These are phyloP conservation scores for Acronicta psi DNA, from an alignment of 2,888 invertebrate species.

Conservation along the genomic window DNA sequence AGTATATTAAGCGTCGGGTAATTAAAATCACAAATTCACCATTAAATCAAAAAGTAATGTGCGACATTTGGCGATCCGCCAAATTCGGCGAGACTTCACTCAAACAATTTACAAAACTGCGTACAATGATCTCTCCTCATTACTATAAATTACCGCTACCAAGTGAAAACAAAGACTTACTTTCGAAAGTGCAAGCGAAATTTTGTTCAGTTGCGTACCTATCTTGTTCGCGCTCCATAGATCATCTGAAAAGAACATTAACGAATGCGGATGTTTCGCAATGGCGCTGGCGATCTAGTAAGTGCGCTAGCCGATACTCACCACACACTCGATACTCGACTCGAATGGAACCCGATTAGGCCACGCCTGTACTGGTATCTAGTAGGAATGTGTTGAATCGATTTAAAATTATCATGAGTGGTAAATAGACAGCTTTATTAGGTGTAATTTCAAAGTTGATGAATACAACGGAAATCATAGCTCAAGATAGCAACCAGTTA, in stretches of 20 bases:
- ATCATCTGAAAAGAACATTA: constrained; percentile 71
- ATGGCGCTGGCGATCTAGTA: constrained; percentile 40
- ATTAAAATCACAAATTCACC: constrained; percentile 63
- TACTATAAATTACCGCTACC: constrained; percentile 79
- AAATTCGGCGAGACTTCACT: constrained; percentile 71
- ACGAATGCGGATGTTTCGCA: constrained; percentile 78
- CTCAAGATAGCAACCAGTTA: background rate
- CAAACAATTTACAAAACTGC: constrained; percentile 76
- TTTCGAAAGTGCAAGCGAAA: constrained; percentile 84
- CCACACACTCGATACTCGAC: constrained; percentile 20
- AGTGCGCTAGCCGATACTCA: constrained; percentile 31
- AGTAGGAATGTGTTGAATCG: background rate
- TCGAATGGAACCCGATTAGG: constrained; percentile 14
- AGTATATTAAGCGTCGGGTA: constrained; percentile 52
- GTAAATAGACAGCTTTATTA: background rate
- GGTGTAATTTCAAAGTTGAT: background rate
- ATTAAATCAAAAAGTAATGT: constrained; percentile 62
- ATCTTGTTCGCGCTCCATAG: constrained; percentile 67
- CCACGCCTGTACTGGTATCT: constrained; percentile 7
- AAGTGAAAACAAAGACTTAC: constrained; percentile 86
- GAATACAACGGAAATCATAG: constrained; percentile 1
- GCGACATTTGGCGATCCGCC: constrained; percentile 72
- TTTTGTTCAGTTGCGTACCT: constrained; percentile 68
- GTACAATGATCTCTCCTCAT: constrained; percentile 83
- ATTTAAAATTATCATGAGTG: constrained; percentile 3